Evolutionary conservation across 2,888 invertebrate genomes (phyloP), one percentile per base, ranked within the genome.

Genomic region (Andrena trimmerana): DNA sequence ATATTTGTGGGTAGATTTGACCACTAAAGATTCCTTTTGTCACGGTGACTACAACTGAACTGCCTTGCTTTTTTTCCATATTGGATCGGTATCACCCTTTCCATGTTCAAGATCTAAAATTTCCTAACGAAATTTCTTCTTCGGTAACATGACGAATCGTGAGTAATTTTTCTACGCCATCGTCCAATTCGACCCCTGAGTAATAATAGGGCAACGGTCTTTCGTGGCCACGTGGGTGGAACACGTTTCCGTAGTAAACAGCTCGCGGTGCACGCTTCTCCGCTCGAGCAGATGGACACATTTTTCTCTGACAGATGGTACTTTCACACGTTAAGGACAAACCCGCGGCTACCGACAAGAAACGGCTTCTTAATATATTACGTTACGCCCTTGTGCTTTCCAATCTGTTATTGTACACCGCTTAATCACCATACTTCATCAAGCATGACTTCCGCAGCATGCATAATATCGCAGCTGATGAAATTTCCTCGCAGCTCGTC

Each of bases 391-490:
- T 79, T 68, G 69, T 81, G 85, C 84, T 80, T 80, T 86, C 84
- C 84, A 85, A 87, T 87, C 81, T 89, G 84, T 89, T 88, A 87
- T 84, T 83, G 81, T 77, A 80, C 80, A 79, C 81, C 81, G 71
- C 73, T 89, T 87, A 88, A 88, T 88, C 83, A 87, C 75, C 85
- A 73, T 86, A 86, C 85, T 87, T 88, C 83, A 86, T 89, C 83
- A 86, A 84, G 81, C 85, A 74, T 84, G 85, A 86, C 81, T 87
- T 85, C 83, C 87, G 78, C 80, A 81, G 76, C 78, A 71, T 76
- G 60, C 70, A 71, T 75, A 70, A 83, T 86, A 81, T 81, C 75
- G 59, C 81, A 87, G 67, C 81, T 82, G 79, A 71, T 79, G 79
- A 81, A 86, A 65, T 85, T 83, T 84, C 86, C 71, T 68, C 73